Evolutionary conservation across 1,140 invertebrate species (phyloP).

Genomic region (Trichonephila inaurata): DNA sequence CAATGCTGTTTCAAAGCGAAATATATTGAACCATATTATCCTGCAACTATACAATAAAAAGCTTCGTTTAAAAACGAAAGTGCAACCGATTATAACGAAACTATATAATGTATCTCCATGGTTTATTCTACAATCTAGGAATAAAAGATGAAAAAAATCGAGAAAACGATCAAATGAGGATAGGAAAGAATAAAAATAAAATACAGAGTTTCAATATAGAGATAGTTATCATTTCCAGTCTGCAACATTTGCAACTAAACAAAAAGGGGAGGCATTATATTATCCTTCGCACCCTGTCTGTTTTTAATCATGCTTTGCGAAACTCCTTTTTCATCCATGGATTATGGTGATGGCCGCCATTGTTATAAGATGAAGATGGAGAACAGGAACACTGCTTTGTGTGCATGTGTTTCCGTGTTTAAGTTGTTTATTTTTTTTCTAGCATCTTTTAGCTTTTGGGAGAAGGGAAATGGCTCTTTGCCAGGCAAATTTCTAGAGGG

Average conservation of each 20-base stretch:
- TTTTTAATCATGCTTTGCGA: constrained; percentile 9
- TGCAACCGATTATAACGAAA: not conserved
- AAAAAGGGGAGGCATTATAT: not conserved
- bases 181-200: not conserved
- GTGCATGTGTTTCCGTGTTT: not conserved
- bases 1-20: no score
- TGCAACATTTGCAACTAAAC: not conserved
- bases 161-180: not conserved
- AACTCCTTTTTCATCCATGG: not conserved
- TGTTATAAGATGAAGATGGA: not conserved
- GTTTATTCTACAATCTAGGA: not conserved
- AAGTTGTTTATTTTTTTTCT: not conserved
- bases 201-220: not conserved
- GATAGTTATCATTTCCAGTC: not conserved
- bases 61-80: not conserved
- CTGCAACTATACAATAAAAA: not conserved
- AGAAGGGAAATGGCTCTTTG: not conserved
- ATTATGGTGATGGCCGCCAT: not conserved
- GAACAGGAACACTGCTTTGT: not conserved
- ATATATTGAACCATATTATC: not conserved
- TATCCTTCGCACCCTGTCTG: not conserved
- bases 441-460: not conserved
- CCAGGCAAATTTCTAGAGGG: not conserved
- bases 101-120: not conserved
- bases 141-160: not conserved